Evolutionary conservation across 2,113 vertebrate species (phyloP).

Genomic region (Aplodontia rufa): DNA sequence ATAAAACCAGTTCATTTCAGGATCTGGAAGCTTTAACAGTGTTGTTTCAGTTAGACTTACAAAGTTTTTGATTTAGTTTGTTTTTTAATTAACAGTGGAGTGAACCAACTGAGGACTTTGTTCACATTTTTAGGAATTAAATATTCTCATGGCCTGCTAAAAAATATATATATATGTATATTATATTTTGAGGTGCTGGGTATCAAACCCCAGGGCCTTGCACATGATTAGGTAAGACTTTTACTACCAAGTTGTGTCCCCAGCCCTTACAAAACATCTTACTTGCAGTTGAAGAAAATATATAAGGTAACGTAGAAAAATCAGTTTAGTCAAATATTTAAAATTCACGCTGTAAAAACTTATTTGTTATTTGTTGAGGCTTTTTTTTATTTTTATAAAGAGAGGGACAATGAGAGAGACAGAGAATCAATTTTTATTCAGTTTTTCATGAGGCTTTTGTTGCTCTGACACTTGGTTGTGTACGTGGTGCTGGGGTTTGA

Average conservation of each 20-base stretch:
- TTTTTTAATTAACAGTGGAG: not conserved
- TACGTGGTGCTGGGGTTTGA: too few relatives aligned
- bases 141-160: slow-evolving; percentile 18
- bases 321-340: slow-evolving; percentile 26
- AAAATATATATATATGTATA: not conserved
- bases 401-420: too few relatives aligned
- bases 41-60: not conserved
- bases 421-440: too few relatives aligned
- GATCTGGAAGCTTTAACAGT: slow-evolving; percentile 22
- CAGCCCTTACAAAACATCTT: not conserved
- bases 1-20: slow-evolving; percentile 28
- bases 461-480: too few relatives aligned
- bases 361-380: too few relatives aligned
- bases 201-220: not conserved
- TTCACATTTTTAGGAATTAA: not conserved
- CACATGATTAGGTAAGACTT: not conserved
- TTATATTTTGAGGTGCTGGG: not conserved
- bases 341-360: not conserved
- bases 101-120: slow-evolving; percentile 30
- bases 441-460: too few relatives aligned
- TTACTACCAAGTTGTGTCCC: not conserved
- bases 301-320: slow-evolving; percentile 21
- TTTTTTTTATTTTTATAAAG: too few relatives aligned
- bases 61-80: not conserved
- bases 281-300: not conserved